Conservation (phyloP, 2,888 invertebrate species). For the Beris chalybata region DNA sequence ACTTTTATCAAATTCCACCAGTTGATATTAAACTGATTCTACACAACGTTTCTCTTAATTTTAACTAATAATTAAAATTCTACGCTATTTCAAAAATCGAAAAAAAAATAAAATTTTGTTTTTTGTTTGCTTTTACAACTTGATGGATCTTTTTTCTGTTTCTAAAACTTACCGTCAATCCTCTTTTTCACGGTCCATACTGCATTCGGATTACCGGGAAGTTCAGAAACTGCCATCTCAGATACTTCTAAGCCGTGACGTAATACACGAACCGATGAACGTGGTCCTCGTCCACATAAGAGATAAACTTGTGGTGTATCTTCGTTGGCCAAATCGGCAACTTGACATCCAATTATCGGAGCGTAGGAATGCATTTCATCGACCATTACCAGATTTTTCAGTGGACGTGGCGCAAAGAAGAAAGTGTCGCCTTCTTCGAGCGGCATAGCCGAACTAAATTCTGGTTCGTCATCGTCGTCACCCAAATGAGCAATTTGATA, state of each 20-base stretch:
- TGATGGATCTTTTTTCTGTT: background rate
- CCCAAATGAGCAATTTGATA: conserved; percentile 99
- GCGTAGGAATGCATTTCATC: conserved; percentile 97
- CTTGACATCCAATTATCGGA: conserved; percentile 83
- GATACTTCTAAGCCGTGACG: conserved; percentile 98
- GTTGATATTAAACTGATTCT: conserved; percentile 41
- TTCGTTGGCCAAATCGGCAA: conserved; percentile 94
- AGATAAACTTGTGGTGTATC: conserved; percentile 98
- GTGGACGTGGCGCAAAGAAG: conserved; percentile 92
- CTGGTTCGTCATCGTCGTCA: conserved; percentile 98
- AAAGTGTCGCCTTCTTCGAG: conserved; percentile 98
- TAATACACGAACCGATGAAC: conserved; percentile 89
- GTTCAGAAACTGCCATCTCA: conserved; percentile 99
- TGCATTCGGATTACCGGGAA: conserved; percentile 99
- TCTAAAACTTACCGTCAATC: conserved; percentile 82
- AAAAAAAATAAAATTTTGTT: conserved; percentile 10
- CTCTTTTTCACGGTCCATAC: conserved; percentile 98
- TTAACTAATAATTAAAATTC: conserved; percentile 8
- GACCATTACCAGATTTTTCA: conserved; percentile 93
- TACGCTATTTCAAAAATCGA: conserved; percentile 3
- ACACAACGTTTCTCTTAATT: background rate
- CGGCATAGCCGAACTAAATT: conserved; percentile 98
- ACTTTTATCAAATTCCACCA: conserved; percentile 50
- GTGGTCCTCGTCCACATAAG: conserved; percentile 92
- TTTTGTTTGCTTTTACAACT: background rate